These are phyloP conservation scores for Habrosyne pyritoides DNA, from an alignment of 2,888 invertebrate genomes.

Conservation along the genomic window DNA sequence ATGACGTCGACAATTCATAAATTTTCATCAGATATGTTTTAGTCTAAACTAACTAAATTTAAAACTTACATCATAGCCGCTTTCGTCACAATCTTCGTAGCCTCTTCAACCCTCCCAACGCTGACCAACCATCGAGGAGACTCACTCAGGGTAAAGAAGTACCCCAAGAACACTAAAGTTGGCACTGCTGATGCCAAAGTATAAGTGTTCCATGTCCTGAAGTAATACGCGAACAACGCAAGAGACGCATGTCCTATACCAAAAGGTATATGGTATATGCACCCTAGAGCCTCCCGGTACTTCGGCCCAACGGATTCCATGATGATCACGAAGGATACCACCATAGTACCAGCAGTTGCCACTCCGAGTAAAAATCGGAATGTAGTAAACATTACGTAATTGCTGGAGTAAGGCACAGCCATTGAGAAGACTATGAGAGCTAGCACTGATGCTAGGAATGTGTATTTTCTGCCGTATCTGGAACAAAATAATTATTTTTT, in stretches of 20 bases:
- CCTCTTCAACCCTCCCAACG: conserved; percentile 83
- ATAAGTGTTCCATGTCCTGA: conserved; percentile 84
- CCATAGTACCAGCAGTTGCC: conserved; percentile 83
- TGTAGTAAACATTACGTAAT: neutral
- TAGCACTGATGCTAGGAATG: neutral
- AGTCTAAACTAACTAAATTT: neutral
- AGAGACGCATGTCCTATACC: conserved; percentile 82
- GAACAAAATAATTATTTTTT: no score
- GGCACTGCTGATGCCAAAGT: conserved; percentile 56
- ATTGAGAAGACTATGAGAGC: neutral
- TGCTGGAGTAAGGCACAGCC: neutral
- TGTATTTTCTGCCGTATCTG: neutral
- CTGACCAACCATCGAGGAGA: conserved; percentile 89
- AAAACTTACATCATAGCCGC: conserved; percentile 74
- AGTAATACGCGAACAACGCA: conserved; percentile 81
- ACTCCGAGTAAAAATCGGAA: neutral
- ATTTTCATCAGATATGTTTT: no score
- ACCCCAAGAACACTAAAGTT: conserved; percentile 42
- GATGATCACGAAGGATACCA: conserved; percentile 85
- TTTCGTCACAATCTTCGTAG: conserved; percentile 82
- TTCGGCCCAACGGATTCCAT: conserved; percentile 83
- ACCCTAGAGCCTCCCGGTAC: conserved; percentile 51
- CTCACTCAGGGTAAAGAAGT: conserved; percentile 87
- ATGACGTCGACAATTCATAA: no score
- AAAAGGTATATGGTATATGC: neutral